phyloP scores from a whole-genome alignment of 2,797 vertebrate genomes.

The Siniperca obscura region DNA sequence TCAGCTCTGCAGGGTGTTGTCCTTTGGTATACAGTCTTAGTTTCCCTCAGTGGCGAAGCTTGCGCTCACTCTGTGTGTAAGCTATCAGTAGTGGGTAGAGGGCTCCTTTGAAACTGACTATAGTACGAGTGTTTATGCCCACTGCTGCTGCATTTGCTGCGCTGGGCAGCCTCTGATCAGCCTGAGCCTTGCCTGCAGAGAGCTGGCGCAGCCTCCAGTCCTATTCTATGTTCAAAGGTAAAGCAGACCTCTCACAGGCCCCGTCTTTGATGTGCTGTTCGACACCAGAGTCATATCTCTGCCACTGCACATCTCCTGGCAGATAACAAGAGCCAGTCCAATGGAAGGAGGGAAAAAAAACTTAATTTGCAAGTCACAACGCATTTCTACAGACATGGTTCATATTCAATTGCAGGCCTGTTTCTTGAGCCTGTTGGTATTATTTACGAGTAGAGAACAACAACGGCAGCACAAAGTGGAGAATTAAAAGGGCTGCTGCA shows the following conservation, averaged over 20 bases:
- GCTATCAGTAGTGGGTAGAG: slow-evolving; percentile 78
- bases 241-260: slow-evolving; percentile 86
- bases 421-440: slow-evolving; percentile 75
- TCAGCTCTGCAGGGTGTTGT: slow-evolving; percentile 74
- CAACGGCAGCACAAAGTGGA: slow-evolving; percentile 73
- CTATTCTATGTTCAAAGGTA: slow-evolving; percentile 91
- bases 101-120: slow-evolving; percentile 80
- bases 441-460: slow-evolving; percentile 72
- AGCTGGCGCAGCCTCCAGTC: slow-evolving; percentile 88
- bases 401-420: slow-evolving; percentile 68
- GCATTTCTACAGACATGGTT: slow-evolving; percentile 81
- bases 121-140: slow-evolving; percentile 79
- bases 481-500: slow-evolving; percentile 77
- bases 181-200: slow-evolving; percentile 86
- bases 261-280: slow-evolving; percentile 90
- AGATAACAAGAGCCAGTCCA: slow-evolving; percentile 82
- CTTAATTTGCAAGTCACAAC: slow-evolving; percentile 90
- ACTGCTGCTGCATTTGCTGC: slow-evolving; percentile 78
- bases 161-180: slow-evolving; percentile 86
- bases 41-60: slow-evolving; percentile 65
- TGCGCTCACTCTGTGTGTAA: slow-evolving; percentile 64
- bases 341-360: slow-evolving; percentile 55
- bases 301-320: slow-evolving; percentile 86
- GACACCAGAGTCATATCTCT: slow-evolving; percentile 90
- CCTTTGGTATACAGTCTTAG: slow-evolving; percentile 63